Conservation (phyloP, 2,888 invertebrate species). For the Oconnorella tubifera region DNA sequence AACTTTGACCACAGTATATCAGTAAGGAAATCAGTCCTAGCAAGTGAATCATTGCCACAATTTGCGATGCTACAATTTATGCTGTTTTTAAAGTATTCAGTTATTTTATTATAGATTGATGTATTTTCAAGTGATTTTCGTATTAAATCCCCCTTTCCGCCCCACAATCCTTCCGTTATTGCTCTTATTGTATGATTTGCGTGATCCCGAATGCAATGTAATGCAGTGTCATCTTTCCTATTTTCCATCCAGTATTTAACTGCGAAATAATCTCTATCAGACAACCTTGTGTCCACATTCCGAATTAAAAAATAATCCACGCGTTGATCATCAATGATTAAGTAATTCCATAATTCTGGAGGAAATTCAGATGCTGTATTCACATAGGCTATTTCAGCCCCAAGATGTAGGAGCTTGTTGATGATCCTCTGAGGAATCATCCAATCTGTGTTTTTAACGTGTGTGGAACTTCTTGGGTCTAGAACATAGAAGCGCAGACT, state of each 20-base stretch:
- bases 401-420: not conserved
- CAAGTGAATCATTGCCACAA: too few species aligned
- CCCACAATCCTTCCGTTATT: not conserved
- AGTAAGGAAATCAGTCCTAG: too few species aligned
- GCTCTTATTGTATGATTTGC: not conserved
- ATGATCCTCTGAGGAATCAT: not conserved
- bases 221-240: not conserved
- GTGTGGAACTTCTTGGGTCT: too few species aligned
- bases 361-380: not conserved
- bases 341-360: too few species aligned
- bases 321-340: not conserved
- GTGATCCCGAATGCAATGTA: not conserved
- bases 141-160: too few species aligned
- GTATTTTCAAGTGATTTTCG: too few species aligned
- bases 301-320: not conserved
- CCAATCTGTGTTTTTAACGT: not conserved
- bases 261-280: not conserved
- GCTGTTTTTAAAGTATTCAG: too few species aligned
- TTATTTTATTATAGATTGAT: too few species aligned
- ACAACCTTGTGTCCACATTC: not conserved
- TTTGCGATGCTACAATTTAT: too few species aligned
- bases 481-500: not conserved
- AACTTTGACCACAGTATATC: too few species aligned
- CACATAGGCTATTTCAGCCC: not conserved
- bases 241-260: not conserved